phyloP scores from a whole-genome alignment of 2,888 invertebrate species.

The Caenorhabditis sp. region DNA sequence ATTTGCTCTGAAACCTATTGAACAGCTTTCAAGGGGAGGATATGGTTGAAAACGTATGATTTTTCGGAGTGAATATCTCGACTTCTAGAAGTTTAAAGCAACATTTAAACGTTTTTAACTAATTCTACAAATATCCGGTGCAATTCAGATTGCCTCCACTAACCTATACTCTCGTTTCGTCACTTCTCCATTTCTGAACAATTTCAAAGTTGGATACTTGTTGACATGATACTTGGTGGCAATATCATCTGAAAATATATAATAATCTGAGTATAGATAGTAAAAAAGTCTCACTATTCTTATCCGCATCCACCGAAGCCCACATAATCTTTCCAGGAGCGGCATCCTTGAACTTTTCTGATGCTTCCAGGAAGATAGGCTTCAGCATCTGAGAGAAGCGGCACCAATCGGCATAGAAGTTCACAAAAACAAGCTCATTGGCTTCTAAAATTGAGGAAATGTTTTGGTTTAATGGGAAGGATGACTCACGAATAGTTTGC shows the following conservation, averaged over 20 bases:
- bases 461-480: not conserved
- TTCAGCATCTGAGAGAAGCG: conserved; percentile 97
- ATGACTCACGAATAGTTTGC: conserved; percentile 66
- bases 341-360: conserved; percentile 88
- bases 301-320: conserved; percentile 98
- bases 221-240: conserved; percentile 95
- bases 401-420: conserved; percentile 99
- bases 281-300: conserved; percentile 87
- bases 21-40: too few species aligned
- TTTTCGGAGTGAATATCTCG: too few species aligned
- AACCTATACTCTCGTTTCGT: conserved; percentile 85
- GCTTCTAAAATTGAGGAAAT: conserved; percentile 71
- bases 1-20: too few species aligned
- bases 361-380: conserved; percentile 97
- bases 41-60: too few species aligned
- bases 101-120: too few species aligned
- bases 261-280: not conserved
- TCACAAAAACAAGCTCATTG: conserved; percentile 97
- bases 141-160: too few species aligned
- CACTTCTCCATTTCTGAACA: conserved; percentile 87
- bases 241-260: conserved; percentile 86
- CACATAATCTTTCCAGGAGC: conserved; percentile 91
- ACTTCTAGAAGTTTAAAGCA: too few species aligned
- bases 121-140: too few species aligned
- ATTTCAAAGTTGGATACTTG: conserved; percentile 98